These are phyloP conservation scores for Pogonognathellus flavescens DNA, from an alignment of 1,140 invertebrate genomes.

Conservation along the genomic window DNA sequence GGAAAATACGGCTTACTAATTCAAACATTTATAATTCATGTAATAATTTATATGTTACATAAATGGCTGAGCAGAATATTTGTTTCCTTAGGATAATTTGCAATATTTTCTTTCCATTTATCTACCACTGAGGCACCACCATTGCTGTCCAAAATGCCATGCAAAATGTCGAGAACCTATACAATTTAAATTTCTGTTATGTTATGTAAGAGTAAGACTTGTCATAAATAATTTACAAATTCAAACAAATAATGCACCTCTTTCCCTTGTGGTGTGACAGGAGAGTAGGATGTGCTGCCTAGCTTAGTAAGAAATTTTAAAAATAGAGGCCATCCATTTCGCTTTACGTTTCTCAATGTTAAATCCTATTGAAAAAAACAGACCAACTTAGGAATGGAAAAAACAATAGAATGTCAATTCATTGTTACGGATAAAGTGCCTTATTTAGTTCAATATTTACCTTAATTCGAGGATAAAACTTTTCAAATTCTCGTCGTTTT, in stretches of 20 bases:
- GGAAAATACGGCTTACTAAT: too few species aligned
- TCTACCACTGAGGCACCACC: constrained; percentile 7
- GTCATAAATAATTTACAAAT: constrained; percentile 8
- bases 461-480: constrained; percentile 65
- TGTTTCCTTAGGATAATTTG: constrained; percentile 59
- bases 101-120: constrained; percentile 57
- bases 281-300: constrained; percentile 58
- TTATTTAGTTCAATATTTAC: too few species aligned
- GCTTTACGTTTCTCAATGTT: constrained; percentile 56
- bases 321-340: constrained; percentile 59
- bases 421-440: too few species aligned
- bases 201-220: too few species aligned
- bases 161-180: constrained; percentile 60
- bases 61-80: constrained; percentile 61
- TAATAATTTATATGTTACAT: constrained; percentile 52
- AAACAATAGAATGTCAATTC: background rate
- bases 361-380: constrained; percentile 49
- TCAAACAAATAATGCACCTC: constrained; percentile 52
- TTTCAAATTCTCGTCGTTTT: constrained; percentile 65
- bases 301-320: constrained; percentile 61
- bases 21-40: too few species aligned
- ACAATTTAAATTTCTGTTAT: background rate
- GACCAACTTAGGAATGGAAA: background rate
- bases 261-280: constrained; percentile 52
- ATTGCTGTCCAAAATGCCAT: constrained; percentile 60